These are phyloP conservation scores for Chiroxiphia lanceolata DNA, from an alignment of 2,797 vertebrate genomes.

Conservation along the genomic window DNA sequence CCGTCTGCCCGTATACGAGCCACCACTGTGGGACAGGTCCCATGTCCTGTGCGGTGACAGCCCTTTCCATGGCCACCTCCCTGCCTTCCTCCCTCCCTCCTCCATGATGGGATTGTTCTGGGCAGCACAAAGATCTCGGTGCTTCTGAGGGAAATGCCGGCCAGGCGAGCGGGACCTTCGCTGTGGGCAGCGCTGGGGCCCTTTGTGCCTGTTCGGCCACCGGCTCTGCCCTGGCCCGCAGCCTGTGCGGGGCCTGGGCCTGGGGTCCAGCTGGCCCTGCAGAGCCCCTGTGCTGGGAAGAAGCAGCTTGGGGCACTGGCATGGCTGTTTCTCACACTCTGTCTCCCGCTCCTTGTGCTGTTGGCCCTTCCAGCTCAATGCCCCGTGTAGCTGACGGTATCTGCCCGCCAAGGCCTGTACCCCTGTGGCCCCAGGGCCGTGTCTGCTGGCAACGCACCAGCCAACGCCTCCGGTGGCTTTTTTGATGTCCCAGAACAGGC, in stretches of 20 bases:
- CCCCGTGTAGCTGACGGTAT: neutral
- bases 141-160: neutral
- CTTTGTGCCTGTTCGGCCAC: neutral
- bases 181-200: neutral
- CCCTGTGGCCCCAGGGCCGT: neutral
- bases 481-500: constrained; percentile 57
- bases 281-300: fast-evolving
- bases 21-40: neutral
- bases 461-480: constrained; percentile 40
- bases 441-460: constrained; percentile 35
- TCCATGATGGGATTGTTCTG: neutral
- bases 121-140: neutral
- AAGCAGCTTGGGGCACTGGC: fast-evolving
- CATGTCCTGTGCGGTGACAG: neutral
- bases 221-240: too few species aligned
- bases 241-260: neutral
- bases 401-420: neutral
- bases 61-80: neutral
- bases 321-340: neutral
- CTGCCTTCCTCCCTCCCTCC: neutral
- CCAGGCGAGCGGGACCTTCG: neutral
- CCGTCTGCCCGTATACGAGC: neutral
- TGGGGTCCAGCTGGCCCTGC: fast-evolving
- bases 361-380: neutral
- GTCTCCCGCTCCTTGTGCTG: fast-evolving